Evolutionary conservation across 2,113 vertebrate genomes (phyloP).

Genomic region (Lagopus muta): DNA sequence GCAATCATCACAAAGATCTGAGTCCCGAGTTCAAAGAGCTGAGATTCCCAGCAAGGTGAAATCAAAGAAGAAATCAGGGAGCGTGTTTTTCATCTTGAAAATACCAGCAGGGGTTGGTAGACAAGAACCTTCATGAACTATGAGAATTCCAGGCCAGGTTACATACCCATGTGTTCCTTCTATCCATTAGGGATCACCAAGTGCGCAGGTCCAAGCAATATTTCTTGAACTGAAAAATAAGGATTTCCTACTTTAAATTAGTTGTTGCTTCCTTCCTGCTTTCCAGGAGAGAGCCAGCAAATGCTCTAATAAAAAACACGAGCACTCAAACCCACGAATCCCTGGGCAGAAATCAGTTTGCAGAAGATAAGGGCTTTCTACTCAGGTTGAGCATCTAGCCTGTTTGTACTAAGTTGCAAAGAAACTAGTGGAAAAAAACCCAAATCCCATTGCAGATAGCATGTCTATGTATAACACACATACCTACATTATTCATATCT

Average conservation of each 20-base stretch:
- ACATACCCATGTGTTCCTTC: background rate
- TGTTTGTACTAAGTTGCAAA: background rate
- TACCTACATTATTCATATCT: background rate
- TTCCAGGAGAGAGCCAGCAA: background rate
- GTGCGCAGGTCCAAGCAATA: background rate
- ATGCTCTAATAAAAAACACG: background rate
- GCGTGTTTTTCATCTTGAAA: background rate
- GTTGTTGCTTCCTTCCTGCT: constrained; percentile 11
- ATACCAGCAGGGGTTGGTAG: background rate
- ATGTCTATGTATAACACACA: background rate
- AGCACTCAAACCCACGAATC: background rate
- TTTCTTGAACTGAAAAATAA: background rate
- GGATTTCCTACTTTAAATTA: background rate
- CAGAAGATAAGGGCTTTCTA: background rate
- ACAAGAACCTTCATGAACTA: background rate
- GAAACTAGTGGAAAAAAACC: background rate
- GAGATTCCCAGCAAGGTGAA: background rate
- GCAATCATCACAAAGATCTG: background rate
- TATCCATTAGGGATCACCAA: background rate
- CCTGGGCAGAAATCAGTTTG: background rate
- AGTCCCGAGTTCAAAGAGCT: background rate
- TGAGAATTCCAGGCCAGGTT: background rate
- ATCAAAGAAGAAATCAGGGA: background rate
- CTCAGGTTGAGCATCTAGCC: background rate
- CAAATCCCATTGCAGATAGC: background rate